Evolutionary conservation across 2,113 vertebrate species (phyloP).

Genomic region (Desmodus rotundus): DNA sequence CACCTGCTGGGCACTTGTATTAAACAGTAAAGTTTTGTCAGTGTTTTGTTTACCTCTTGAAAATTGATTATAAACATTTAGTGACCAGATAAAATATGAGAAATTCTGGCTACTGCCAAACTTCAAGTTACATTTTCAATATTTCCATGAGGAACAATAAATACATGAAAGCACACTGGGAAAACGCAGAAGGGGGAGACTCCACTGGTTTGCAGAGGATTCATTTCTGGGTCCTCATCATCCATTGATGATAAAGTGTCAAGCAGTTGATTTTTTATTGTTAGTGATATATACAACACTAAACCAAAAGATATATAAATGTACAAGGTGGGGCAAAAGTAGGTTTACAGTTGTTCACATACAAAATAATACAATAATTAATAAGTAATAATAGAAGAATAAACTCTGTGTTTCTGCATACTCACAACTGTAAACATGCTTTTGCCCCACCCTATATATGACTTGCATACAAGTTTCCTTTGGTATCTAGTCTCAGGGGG

Average conservation of each 20-base stretch:
- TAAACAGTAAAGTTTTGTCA: slow-evolving; percentile 48
- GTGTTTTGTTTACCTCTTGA: slow-evolving; percentile 19
- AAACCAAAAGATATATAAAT: not conserved
- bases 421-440: not conserved
- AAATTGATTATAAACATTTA: slow-evolving; percentile 51
- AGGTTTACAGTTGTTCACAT: not conserved
- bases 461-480: not conserved
- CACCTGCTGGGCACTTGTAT: slow-evolving; percentile 34
- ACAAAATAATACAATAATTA: not conserved
- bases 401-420: not conserved
- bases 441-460: not conserved
- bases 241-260: not conserved
- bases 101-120: slow-evolving; percentile 7
- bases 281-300: not conserved
- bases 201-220: not conserved
- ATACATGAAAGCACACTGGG: not conserved
- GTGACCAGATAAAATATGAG: slow-evolving; percentile 30
- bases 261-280: not conserved
- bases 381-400: not conserved
- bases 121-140: slow-evolving; percentile 30
- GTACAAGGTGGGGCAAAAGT: not conserved
- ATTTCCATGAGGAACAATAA: slow-evolving; percentile 1
- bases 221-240: not conserved
- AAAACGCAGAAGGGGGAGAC: not conserved
- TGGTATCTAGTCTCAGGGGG: not conserved